Evolutionary conservation across 2,797 vertebrate species (phyloP), one percentile per base, ranked within the genome.

Genomic region (Pteronotus mesoamericanus): DNA sequence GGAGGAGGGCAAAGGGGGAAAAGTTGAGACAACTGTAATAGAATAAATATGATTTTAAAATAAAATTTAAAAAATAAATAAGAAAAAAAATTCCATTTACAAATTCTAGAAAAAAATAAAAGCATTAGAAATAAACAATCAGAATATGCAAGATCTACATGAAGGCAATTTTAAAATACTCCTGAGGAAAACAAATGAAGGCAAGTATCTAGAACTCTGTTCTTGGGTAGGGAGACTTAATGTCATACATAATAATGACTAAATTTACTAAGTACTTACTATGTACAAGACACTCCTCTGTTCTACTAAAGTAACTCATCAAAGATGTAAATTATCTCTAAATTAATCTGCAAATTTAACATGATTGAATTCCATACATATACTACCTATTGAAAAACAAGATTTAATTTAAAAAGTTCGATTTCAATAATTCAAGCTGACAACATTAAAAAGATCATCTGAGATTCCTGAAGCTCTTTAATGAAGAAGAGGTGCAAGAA

Each of bases 351-450:
- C 53, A 97, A 92, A 84, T 91, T 86, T 61, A 91, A 89, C 69
- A 59, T 66, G 92, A 92, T 79, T 95, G 82, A 95, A 96, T 96
- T 88, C 61, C n/a, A 94, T 82, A 82, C 53, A 95, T 94, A 85
- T 71, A 77, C 68, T 91, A 94, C 48, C 85, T 96, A 92, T 59
- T 96, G 55, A 88, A 89, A 96, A 86, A 83, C 84, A 95, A 96
- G 85, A 94, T 86, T 96, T 90, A 93, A 97, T 94, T 95, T 83
- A 37, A 92, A 94, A 94, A 75, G n/a, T 14, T 83, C 55, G 78
- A 59, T 91, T 97, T 97, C 84, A 95, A 69, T 96, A 93, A 96
- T 93, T 44, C 44, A 87, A 78, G 48, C 29, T 82, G 68, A 96
- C 61, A 55, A 64, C 59, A 87, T 90, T 88, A 89, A 42, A 75